phyloP scores from a whole-genome alignment of 2,113 vertebrate species.

The Callipepla squamata region DNA sequence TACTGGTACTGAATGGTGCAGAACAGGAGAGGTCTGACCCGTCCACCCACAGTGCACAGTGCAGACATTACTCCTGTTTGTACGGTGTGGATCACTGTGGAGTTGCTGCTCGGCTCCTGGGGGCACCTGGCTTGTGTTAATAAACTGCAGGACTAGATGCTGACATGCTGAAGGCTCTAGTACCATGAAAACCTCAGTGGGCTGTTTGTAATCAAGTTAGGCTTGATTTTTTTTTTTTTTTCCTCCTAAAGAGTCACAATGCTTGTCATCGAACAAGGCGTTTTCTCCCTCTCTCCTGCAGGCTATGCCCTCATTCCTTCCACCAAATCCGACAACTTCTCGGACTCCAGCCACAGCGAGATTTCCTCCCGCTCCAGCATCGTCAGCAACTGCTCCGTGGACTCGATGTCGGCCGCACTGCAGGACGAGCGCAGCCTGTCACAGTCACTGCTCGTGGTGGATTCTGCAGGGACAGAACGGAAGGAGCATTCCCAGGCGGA shows the following conservation, averaged over 20 bases:
- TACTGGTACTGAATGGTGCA: neutral
- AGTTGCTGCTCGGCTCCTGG: neutral
- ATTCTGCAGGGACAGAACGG: constrained; percentile 68
- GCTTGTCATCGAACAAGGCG: neutral
- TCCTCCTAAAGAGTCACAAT: rapidly evolving
- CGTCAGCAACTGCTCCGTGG: constrained; percentile 89
- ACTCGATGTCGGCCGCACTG: constrained; percentile 84
- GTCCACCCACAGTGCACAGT: rapidly evolving
- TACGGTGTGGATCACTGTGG: neutral
- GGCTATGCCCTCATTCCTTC: constrained; percentile 84
- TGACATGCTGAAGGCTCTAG: neutral
- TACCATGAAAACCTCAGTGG: neutral
- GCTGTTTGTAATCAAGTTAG: no score
- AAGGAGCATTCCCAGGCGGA: constrained; percentile 74
- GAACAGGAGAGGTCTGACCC: neutral
- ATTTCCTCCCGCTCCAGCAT: constrained; percentile 95
- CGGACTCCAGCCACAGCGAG: constrained; percentile 95
- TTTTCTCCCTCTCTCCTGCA: constrained; percentile 54
- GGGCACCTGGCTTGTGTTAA: neutral
- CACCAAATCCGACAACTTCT: constrained; percentile 88
- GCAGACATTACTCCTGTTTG: neutral
- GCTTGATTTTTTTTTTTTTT: neutral
- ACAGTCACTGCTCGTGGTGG: constrained; percentile 68
- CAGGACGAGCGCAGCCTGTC: constrained; percentile 81
- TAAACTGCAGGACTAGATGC: neutral